Evolutionary conservation across 2,797 vertebrate genomes (phyloP).

Genomic region (Tapera naevia): DNA sequence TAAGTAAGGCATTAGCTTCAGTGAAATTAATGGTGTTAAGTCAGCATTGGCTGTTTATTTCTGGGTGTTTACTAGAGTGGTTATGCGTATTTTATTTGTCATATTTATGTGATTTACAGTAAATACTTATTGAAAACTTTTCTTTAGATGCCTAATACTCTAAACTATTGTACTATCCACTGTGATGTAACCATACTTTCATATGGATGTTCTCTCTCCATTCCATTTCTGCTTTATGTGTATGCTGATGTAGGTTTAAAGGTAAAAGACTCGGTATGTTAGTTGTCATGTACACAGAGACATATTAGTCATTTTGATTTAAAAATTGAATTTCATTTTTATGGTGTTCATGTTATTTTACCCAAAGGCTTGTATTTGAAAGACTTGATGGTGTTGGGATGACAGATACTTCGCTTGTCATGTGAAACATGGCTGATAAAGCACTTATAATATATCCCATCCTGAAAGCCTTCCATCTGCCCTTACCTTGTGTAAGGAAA

Average conservation of each 20-base stretch:
- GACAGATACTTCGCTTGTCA: constrained; percentile 39
- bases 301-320: background rate
- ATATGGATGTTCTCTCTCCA: background rate
- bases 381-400: constrained; percentile 10
- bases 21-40: background rate
- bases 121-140: background rate
- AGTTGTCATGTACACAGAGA: background rate
- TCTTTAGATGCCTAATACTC: background rate
- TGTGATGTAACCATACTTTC: background rate
- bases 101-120: background rate
- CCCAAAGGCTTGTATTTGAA: background rate
- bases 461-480: background rate
- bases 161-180: background rate
- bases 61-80: background rate
- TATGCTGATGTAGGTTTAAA: background rate
- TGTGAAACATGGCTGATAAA: background rate
- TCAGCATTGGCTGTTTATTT: background rate
- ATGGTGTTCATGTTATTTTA: background rate
- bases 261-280: background rate
- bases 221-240: background rate
- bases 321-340: background rate
- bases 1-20: background rate
- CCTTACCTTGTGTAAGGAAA: background rate
- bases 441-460: background rate
- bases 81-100: background rate